phyloP scores from a whole-genome alignment of 2,113 vertebrate species.

The Zosterops japonicus region DNA sequence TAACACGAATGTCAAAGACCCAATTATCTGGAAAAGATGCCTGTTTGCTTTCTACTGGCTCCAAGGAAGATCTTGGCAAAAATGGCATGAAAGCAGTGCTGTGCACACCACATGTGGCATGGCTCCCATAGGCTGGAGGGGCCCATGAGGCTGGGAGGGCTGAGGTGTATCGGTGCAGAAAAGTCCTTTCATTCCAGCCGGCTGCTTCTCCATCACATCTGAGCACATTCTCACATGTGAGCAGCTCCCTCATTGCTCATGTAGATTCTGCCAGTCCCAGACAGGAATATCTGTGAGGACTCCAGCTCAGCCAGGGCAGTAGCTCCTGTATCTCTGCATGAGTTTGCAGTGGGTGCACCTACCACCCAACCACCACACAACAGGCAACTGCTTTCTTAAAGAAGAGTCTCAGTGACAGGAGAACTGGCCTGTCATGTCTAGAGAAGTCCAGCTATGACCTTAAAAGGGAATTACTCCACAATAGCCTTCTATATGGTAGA shows the following conservation, averaged over 20 bases:
- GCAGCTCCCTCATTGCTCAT: neutral
- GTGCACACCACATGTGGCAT: accelerated
- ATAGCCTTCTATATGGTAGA: neutral
- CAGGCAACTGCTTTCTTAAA: neutral
- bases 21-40: neutral
- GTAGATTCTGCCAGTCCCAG: neutral
- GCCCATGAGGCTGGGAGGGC: neutral
- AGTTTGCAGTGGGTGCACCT: neutral
- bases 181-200: accelerated
- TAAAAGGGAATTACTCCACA: neutral
- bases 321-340: accelerated
- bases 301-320: neutral
- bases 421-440: neutral
- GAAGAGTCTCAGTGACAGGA: neutral
- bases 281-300: neutral
- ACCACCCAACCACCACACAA: accelerated
- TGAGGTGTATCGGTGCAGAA: neutral
- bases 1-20: neutral
- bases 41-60: neutral
- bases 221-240: neutral
- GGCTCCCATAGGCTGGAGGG: neutral
- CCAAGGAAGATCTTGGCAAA: neutral
- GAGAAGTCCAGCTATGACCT: neutral
- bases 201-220: neutral
- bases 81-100: neutral